phyloP scores from a whole-genome alignment of 2,113 vertebrate genomes.

The Labeo rohita region DNA sequence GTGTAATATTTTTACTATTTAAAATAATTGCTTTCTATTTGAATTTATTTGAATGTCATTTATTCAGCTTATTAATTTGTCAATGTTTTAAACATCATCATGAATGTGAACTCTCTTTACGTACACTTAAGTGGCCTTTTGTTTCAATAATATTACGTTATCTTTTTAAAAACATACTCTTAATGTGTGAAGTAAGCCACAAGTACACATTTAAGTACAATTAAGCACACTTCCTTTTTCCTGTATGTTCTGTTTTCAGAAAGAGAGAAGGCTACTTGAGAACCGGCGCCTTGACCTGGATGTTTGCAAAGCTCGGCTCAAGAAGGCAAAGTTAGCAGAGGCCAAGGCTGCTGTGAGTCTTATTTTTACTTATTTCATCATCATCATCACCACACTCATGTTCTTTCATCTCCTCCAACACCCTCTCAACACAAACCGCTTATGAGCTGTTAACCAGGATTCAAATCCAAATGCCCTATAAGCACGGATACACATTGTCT shows the following conservation, averaged over 20 bases:
- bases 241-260: slow-evolving; percentile 73
- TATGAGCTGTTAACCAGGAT: neutral
- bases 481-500: neutral
- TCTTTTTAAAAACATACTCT: neutral
- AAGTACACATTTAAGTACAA: neutral
- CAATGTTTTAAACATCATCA: neutral
- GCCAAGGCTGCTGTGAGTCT: slow-evolving; percentile 90
- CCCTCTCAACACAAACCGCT: neutral
- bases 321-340: slow-evolving; percentile 93
- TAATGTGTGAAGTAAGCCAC: neutral
- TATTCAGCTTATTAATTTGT: no score
- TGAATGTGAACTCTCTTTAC: neutral
- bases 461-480: neutral
- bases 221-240: neutral
- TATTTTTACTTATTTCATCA: slow-evolving; percentile 21
- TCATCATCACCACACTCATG: neutral
- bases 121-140: neutral
- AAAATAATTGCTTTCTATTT: no score
- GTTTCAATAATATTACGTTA: neutral
- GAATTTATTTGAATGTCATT: no score
- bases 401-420: neutral
- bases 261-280: slow-evolving; percentile 89
- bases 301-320: slow-evolving; percentile 91
- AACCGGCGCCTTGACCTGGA: slow-evolving; percentile 94
- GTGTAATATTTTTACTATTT: no score